Evolutionary conservation across 2,797 vertebrate species (phyloP).

Genomic region (Syndactyla subalaris): DNA sequence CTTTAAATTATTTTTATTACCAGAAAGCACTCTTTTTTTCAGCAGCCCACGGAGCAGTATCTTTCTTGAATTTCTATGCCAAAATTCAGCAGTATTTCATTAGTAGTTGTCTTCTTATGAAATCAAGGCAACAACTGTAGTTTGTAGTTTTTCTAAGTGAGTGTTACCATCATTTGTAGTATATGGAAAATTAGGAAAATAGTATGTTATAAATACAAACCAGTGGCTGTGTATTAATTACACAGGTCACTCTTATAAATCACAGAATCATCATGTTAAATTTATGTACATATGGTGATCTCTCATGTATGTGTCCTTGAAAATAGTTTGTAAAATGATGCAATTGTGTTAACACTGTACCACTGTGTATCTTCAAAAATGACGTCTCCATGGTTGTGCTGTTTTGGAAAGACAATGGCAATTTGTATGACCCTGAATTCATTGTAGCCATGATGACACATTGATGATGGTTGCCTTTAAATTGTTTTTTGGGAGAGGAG

Average conservation of each 20-base stretch:
- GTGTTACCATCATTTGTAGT: neutral
- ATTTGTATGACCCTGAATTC: neutral
- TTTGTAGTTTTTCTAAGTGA: neutral
- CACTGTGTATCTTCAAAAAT: neutral
- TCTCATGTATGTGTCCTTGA: neutral
- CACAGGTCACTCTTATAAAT: neutral
- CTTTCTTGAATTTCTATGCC: neutral
- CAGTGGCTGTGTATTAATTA: neutral
- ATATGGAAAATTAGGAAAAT: neutral
- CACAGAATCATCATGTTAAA: neutral
- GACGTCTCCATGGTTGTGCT: neutral
- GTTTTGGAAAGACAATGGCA: neutral
- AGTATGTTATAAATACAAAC: neutral
- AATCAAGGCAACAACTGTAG: neutral
- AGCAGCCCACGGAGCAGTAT: neutral
- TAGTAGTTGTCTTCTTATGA: neutral
- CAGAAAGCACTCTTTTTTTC: neutral
- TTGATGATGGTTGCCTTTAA: neutral
- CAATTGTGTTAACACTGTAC: neutral
- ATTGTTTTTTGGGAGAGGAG: neutral
- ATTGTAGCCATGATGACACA: neutral
- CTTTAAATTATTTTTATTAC: neutral
- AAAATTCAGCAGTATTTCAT: neutral
- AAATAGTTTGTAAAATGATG: neutral
- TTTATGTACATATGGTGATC: neutral